Base-by-base conservation (phyloP, 1,140 invertebrate genomes). In the Mycetomoellerius zeteki region DNA sequence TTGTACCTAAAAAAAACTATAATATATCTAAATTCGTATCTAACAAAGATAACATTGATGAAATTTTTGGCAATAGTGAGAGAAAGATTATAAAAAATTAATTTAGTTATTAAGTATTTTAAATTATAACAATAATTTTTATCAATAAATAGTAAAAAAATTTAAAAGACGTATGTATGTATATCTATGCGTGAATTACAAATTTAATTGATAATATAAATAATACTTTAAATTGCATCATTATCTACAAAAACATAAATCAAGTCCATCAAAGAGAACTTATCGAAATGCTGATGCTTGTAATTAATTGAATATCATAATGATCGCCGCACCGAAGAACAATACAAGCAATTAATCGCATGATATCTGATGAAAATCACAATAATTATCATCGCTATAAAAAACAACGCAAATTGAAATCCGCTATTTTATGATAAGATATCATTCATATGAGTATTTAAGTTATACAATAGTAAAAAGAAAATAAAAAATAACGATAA, bases 241-340 rank as follows among this genome's bases (percentile, higher is more conserved):
- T 21, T 73, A 3, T 14, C 27, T 33, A 72, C 14, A 80, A 80
- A 80, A 60, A 3, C 67, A 33, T 82, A 27, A 73, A 84, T 84
- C 19, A 65, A 27, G 7, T 37, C 5, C 24, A 50, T 78, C 27
- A 33, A 78, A 37, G 3, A 50, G 30, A 10, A 19, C 27, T 75
- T 84, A 84, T 84, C 80, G n/a, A 71, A 50, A 65, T 33, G 14
- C 58, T 47, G 19, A 73, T 60, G 54, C 50, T 33, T 65, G 73
- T 78, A 78, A 85, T 85, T 85, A 85, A 85, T 76, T 76, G 37
- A 67, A 37, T 77, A 85, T 67, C 37, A 50, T 86, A 71, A 82
- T 27, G 64, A 80, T 47, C 27, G 33, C 50, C 19, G n/a, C 10
- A 27, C 10, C 52, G n/a, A 50, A 54, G 33, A 69, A 86, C 27